Conservation (phyloP, 2,797 vertebrate species). For the Propithecus deckenii region DNA sequence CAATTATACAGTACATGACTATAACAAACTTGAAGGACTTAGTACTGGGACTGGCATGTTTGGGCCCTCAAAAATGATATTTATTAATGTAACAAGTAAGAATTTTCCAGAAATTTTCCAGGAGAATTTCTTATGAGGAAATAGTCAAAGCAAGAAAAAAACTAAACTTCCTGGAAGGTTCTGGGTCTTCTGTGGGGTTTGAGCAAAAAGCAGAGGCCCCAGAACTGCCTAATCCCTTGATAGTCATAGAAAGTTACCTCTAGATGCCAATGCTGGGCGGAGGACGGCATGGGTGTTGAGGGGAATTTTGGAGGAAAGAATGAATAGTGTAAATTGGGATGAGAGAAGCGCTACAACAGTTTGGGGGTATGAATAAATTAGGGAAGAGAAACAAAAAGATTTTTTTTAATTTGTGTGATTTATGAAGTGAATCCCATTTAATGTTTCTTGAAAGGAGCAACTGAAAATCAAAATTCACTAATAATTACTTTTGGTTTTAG, state of each 20-base stretch:
- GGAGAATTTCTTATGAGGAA: slow-evolving; percentile 8
- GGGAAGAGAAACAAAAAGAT: neutral
- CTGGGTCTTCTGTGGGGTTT: neutral
- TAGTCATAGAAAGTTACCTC: neutral
- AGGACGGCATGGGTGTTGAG: neutral
- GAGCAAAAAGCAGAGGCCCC: neutral
- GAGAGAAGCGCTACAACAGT: neutral
- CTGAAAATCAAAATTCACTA: neutral
- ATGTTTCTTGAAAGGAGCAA: neutral
- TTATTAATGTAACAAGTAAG: neutral
- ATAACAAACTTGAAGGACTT: neutral
- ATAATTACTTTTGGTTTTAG: neutral
- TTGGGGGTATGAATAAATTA: neutral
- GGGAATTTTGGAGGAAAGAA: neutral
- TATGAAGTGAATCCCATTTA: neutral
- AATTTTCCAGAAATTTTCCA: neutral
- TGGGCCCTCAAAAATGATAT: neutral
- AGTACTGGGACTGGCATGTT: neutral
- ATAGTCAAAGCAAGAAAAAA: neutral
- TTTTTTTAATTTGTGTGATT: neutral
- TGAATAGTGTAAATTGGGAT: neutral
- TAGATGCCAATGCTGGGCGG: neutral
- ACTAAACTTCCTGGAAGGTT: neutral
- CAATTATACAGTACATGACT: neutral
- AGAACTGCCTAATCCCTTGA: neutral